Evolutionary conservation across 2,888 invertebrate genomes (phyloP), one percentile per base, ranked within the genome.

Genomic region (Gastracanthus pulcherrimus): DNA sequence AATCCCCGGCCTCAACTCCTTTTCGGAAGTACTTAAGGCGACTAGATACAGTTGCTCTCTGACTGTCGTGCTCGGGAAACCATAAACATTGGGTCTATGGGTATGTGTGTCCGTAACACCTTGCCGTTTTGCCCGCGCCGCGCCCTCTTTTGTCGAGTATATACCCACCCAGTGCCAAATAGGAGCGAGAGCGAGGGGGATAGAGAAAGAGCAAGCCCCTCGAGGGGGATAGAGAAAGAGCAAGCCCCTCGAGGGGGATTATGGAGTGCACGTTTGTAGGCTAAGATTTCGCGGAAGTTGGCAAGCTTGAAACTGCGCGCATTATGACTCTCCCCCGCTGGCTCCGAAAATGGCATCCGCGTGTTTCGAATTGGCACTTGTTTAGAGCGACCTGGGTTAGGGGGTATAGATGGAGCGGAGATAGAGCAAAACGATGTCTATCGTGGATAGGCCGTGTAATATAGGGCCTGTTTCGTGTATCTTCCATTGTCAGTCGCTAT

Each of bases 11-110:
- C 34, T 19, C 23, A 64, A 70, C 48, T 55, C 51, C 71, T 55
- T 71, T 76, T 60, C 64, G 31, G 78, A 62, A 64, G 71, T 55
- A 78, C 71, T 71, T 78, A 78, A 38, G 51, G 31, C 23, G 48
- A 60, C 38, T n/a, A n/a, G n/a, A n/a, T n/a, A n/a, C n/a, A n/a
- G n/a, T n/a, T n/a, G n/a, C n/a, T 58, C 19, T 51, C 31, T 31
- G 34, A n/a, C 31, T 13, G 16, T 4, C 38, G 26, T 19, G n/a
- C 48, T 13, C 23, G 62, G 3, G 16, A 7, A 1, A 19, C 23
- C 48, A 34, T 74, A 74, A 74, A 74, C 64, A 34, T n/a, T 9
- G 19, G 23, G 29, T 19, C 55, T 23, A 2, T 23, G 26, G 3
- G 4, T n/a, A n/a, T 23, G 19, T n/a, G 19, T 0, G 34, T 16